Evolutionary conservation across 2,113 vertebrate genomes (phyloP).

Genomic region (Osmerus eperlanus): DNA sequence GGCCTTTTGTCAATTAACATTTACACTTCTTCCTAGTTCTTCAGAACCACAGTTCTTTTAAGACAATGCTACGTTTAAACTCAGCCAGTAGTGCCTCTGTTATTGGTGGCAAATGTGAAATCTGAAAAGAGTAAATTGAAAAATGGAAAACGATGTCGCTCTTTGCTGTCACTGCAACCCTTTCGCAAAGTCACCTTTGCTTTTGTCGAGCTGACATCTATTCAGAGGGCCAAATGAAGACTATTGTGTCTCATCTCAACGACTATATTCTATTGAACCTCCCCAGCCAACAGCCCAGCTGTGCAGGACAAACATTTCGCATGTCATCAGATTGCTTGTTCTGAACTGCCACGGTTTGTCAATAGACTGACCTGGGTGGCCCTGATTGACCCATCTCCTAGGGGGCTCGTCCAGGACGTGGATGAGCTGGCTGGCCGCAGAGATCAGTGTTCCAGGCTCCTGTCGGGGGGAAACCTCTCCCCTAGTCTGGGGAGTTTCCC

Average conservation of each 20-base stretch:
- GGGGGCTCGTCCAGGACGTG: not conserved
- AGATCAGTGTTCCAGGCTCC: not conserved
- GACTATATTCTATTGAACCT: no score
- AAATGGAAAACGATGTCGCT: not conserved
- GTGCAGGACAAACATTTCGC: not conserved
- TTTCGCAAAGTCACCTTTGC: no score
- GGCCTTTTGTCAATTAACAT: not conserved
- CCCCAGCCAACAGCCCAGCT: not conserved
- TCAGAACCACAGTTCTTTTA: no score
- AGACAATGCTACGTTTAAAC: no score
- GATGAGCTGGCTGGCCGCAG: not conserved
- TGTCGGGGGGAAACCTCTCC: not conserved
- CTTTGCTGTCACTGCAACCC: no score
- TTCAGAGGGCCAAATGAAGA: not conserved
- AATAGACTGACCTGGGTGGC: not conserved
- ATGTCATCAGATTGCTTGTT: conserved; percentile 7
- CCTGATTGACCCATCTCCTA: not conserved
- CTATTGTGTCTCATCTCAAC: not conserved
- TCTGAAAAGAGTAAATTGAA: no score
- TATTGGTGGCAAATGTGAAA: no score
- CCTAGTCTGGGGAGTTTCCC: not conserved
- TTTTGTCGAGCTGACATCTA: not conserved
- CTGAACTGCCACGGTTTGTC: not conserved
- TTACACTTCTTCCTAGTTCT: not conserved
- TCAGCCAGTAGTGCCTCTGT: no score